A percentile compares a stretch with the other conserved stretches of the same genome.
These are phyloP conservation scores for Pseudorhombus dupliciocellatus DNA, from an alignment of 2,113 vertebrate species.

Conservation along the genomic window DNA sequence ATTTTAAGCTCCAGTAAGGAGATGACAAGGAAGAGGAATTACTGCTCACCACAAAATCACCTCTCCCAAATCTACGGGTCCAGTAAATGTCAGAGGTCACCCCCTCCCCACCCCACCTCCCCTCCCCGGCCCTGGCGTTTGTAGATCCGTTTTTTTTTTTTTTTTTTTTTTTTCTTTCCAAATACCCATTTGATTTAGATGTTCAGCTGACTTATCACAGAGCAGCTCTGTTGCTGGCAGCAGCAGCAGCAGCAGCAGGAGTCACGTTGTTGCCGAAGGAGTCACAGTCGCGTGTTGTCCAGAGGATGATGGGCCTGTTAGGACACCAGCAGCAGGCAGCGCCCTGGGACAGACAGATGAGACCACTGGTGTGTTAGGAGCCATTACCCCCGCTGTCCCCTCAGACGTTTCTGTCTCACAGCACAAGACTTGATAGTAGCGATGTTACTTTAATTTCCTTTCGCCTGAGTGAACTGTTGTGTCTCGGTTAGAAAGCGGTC, in stretches of 20 bases:
- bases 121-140: neutral
- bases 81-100: constrained; percentile 4
- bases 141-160: neutral
- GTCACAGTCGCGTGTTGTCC: constrained; percentile 30
- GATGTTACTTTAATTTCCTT: constrained; percentile 43
- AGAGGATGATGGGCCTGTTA: constrained; percentile 40
- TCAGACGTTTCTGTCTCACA: constrained; percentile 19
- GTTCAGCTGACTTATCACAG: constrained; percentile 14
- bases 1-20: constrained; percentile 50
- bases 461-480: constrained; percentile 33
- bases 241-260: constrained; percentile 47
- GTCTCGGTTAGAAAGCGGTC: neutral
- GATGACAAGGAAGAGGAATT: constrained; percentile 53
- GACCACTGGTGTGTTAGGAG: constrained; percentile 35
- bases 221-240: constrained; percentile 26
- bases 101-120: neutral
- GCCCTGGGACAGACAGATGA: constrained; percentile 33
- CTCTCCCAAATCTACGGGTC: constrained; percentile 6
- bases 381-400: constrained; percentile 49
- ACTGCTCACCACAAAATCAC: neutral
- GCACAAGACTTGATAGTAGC: constrained; percentile 23
- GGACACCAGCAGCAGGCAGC: constrained; percentile 57
- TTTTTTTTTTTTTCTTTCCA: neutral
- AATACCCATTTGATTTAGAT: constrained; percentile 33
- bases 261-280: constrained; percentile 25